Conservation (phyloP, 2,797 vertebrate genomes). For the Enoplosus armatus region DNA sequence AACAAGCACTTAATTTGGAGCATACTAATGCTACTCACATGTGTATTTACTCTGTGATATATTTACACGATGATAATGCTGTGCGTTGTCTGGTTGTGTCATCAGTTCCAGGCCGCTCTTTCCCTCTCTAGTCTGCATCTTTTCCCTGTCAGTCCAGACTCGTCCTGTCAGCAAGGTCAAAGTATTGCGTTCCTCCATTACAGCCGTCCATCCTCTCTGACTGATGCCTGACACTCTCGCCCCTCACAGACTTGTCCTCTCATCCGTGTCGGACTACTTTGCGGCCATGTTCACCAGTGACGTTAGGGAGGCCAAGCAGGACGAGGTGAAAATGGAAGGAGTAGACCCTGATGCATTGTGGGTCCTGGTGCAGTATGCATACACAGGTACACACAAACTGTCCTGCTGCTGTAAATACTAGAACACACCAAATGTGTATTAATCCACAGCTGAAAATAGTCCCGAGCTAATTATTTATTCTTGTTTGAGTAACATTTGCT, state of each 20-base stretch:
- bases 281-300: slow-evolving; percentile 99
- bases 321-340: slow-evolving; percentile 98
- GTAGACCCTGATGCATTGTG: slow-evolving; percentile 96
- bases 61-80: slow-evolving; percentile 15
- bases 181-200: slow-evolving; percentile 42
- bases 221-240: slow-evolving; percentile 51
- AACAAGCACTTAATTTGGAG: background rate
- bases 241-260: slow-evolving; percentile 91
- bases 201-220: slow-evolving; percentile 55
- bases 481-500: no score
- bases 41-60: background rate
- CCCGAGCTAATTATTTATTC: background rate
- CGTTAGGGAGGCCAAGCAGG: slow-evolving; percentile 96
- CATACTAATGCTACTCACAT: background rate
- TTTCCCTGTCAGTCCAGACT: slow-evolving; percentile 30
- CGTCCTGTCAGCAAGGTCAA: slow-evolving; percentile 48
- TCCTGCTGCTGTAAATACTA: background rate
- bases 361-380: slow-evolving; percentile 97
- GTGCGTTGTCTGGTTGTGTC: background rate
- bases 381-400: slow-evolving; percentile 89
- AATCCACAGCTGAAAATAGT: background rate
- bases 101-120: slow-evolving; percentile 13
- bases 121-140: slow-evolving; percentile 24
- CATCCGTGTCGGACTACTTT: slow-evolving; percentile 99
- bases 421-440: background rate